Percentiles rank a stretch among this genome's conserved stretches.
These are phyloP conservation scores for Uloborus diversus DNA, from an alignment of 1,140 invertebrate species.

Conservation along the genomic window DNA sequence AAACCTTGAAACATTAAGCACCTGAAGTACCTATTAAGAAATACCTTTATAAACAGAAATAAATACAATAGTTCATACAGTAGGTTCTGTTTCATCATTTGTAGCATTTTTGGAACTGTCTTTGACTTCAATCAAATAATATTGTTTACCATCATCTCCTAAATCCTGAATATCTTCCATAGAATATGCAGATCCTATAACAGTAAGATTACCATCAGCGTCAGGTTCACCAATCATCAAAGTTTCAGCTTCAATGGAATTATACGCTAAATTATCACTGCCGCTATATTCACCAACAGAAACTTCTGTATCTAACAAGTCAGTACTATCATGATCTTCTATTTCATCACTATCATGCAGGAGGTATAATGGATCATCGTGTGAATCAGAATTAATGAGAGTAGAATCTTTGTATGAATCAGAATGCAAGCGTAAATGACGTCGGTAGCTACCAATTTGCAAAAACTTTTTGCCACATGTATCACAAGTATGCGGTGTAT, in stretches of 20 bases:
- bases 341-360: too few species aligned
- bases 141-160: slow-evolving; percentile 37
- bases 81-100: too few species aligned
- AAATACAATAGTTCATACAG: too few species aligned
- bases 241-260: slow-evolving; percentile 40
- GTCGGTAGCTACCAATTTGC: slow-evolving; percentile 41
- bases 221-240: slow-evolving; percentile 46
- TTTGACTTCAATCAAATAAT: slow-evolving; percentile 51
- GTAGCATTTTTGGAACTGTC: too few species aligned
- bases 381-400: slow-evolving; percentile 17
- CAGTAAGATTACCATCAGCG: slow-evolving; percentile 46
- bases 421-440: slow-evolving; percentile 28
- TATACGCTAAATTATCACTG: slow-evolving; percentile 32
- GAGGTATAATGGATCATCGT: slow-evolving; percentile 17
- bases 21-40: too few species aligned
- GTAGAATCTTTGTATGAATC: slow-evolving; percentile 27
- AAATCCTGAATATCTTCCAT: slow-evolving; percentile 51
- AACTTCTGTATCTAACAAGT: slow-evolving; percentile 35
- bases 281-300: slow-evolving; percentile 36
- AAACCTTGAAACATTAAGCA: too few species aligned
- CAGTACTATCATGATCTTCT: slow-evolving; percentile 22
- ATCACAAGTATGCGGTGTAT: slow-evolving; percentile 40
- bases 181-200: slow-evolving; percentile 40
- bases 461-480: slow-evolving; percentile 44
- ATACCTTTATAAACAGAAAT: too few species aligned